A percentile compares a stretch with the other conserved stretches of the same genome.
Conservation (phyloP, 2,113 vertebrate species). For the Leucosticte australis region DNA sequence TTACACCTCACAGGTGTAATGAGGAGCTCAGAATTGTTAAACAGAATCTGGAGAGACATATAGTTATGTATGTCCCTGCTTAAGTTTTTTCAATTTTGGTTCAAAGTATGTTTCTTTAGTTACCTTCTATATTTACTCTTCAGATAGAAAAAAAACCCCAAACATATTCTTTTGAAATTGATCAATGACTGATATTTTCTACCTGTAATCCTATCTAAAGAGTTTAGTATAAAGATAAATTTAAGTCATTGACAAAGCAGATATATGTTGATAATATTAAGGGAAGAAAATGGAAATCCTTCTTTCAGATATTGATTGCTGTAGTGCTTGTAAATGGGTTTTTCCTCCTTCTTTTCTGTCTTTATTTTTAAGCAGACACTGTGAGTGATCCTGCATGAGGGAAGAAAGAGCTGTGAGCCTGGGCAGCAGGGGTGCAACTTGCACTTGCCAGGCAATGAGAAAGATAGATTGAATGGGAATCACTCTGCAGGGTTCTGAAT, state of each 20-base stretch:
- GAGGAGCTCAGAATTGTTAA: background rate
- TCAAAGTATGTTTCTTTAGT: background rate
- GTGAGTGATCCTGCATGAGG: background rate
- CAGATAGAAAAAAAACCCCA: background rate
- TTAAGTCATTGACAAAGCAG: background rate
- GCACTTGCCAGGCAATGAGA: background rate
- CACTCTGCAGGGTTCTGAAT: background rate
- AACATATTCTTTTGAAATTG: background rate
- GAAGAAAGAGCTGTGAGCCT: background rate
- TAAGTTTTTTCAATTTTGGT: background rate
- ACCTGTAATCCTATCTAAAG: background rate
- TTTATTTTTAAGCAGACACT: background rate
- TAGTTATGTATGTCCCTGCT: background rate
- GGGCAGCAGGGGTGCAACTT: background rate
- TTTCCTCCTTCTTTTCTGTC: background rate
- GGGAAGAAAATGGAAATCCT: background rate
- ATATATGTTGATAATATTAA: background rate
- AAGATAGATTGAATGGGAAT: background rate
- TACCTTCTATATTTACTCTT: background rate
- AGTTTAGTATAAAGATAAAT: background rate
- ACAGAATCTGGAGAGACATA: background rate
- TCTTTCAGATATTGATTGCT: background rate
- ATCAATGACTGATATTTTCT: background rate
- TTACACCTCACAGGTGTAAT: background rate
- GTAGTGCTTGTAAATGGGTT: background rate